Conservation (phyloP, 2,888 invertebrate species). For the Hemithea aestivaria region DNA sequence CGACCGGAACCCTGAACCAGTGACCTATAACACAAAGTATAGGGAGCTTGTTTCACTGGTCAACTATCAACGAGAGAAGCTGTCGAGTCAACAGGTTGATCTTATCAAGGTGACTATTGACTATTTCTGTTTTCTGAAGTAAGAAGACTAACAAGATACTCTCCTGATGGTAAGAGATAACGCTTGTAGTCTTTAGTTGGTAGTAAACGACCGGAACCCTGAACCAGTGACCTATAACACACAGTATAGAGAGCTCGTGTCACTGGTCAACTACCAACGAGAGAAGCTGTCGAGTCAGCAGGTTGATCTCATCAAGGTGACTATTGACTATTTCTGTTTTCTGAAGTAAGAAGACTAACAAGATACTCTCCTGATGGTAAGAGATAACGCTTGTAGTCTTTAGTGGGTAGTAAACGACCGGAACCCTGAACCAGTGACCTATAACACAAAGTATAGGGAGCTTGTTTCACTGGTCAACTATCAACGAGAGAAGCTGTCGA, state of each 20-base stretch:
- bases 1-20: constrained; percentile 77
- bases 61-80: constrained; percentile 93
- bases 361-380: too few relatives aligned
- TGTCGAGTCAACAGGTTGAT: constrained; percentile 86
- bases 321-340: too few relatives aligned
- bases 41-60: constrained; percentile 92
- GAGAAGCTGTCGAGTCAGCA: constrained; percentile 94
- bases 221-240: constrained; percentile 85
- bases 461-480: constrained; percentile 92
- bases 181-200: too few relatives aligned
- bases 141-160: too few relatives aligned
- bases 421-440: constrained; percentile 82
- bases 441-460: constrained; percentile 88
- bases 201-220: constrained; percentile 58
- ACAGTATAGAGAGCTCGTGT: constrained; percentile 90
- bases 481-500: constrained; percentile 93
- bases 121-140: too few relatives aligned
- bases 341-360: too few relatives aligned
- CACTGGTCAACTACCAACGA: constrained; percentile 93
- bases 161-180: too few relatives aligned
- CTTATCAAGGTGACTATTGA: neutral
- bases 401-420: constrained; percentile 55
- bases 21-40: constrained; percentile 86
- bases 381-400: too few relatives aligned
- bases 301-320: constrained; percentile 92